phyloP scores from a whole-genome alignment of 2,888 invertebrate genomes.

The Luperina nickerlii region DNA sequence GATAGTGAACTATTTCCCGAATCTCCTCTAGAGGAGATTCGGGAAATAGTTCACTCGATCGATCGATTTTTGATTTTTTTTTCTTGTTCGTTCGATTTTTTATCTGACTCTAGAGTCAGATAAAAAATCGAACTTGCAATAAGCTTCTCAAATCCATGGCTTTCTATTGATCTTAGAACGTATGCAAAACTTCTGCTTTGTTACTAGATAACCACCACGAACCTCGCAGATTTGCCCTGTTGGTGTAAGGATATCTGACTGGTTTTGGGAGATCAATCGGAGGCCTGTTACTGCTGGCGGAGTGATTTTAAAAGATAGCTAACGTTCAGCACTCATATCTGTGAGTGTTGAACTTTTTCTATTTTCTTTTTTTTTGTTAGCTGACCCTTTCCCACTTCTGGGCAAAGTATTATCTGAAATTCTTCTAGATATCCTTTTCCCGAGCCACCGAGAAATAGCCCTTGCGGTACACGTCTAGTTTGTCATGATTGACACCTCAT shows the following conservation, averaged over 20 bases:
- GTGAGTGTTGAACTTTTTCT: neutral
- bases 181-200: neutral
- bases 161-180: neutral
- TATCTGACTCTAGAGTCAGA: neutral
- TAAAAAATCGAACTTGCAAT: neutral
- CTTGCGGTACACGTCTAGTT: neutral
- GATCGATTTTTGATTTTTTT: too few species aligned
- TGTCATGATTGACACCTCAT: neutral
- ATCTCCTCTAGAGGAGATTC: neutral
- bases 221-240: neutral
- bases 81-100: too few species aligned
- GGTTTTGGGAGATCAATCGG: too few species aligned
- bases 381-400: neutral
- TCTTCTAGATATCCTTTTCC: neutral
- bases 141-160: neutral
- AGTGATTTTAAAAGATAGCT: neutral
- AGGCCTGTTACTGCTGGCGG: neutral
- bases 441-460: neutral
- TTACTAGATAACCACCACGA: too few species aligned
- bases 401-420: neutral
- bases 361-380: neutral
- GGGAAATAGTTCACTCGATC: too few species aligned
- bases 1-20: neutral
- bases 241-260: neutral
- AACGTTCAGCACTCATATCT: neutral